Base-by-base conservation (phyloP, 2,797 vertebrate genomes). In the Momotus momota region DNA sequence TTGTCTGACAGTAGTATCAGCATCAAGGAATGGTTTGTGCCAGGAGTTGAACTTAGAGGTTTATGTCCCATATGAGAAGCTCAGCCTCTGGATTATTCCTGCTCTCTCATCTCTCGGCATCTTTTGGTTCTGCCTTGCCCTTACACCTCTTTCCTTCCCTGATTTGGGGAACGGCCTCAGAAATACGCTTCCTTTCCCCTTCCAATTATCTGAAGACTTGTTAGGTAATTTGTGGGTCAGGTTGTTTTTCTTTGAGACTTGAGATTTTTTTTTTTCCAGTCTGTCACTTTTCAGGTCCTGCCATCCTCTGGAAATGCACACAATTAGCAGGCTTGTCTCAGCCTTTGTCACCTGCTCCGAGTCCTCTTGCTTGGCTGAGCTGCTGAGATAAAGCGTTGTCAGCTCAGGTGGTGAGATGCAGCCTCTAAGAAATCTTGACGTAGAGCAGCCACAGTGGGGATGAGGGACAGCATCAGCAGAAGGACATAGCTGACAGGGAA, bases 321-420 rank as follows among this genome's bases (percentile, higher is more conserved):
- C 88, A 84, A 96, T 94, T 95, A 95, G 80, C 80, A 84, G 92
- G 66, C 91, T 88, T n/a, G 14, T 83, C 91, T 90, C 90, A 81
- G 78, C 87, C 91, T 86, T 86, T 84, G 87, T 86, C 91, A 90
- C 85, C 91, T 79, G 87, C 43, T 78, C 69, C 0, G 10, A 79
- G 82, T 66, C 69, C 72, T 88, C 7, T 6, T 70, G 92, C 82
- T 81, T 64, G 93, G 82, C 91, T 93, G 94, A 91, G 89, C 87
- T 73, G 85, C 94, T 90, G 84, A 94, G 92, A 94, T 83, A 83
- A 94, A 93, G 70, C 12, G 0, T 62, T 94, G 93, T 84, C 96
- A 93, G 91, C 87, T 92, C 95, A 84, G 93, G 80, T 66, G 70
- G 46, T 12, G 80, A 90, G 82, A 86, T 57, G 84, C 82, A 93